These are phyloP conservation scores for Rhodophaea formosa DNA, from an alignment of 2,888 invertebrate genomes.

Conservation along the genomic window DNA sequence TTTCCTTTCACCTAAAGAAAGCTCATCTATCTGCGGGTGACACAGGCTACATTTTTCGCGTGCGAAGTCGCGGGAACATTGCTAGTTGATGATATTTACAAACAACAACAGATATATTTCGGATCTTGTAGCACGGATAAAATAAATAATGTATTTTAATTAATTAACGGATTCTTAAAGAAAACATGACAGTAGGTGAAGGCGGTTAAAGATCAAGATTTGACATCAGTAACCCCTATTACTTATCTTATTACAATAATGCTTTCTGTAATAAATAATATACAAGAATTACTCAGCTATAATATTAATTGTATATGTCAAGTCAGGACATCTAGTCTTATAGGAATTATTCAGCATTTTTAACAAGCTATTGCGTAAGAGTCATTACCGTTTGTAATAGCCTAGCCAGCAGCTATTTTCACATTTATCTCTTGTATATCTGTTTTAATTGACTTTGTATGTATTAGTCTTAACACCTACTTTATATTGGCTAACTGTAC, in stretches of 20 bases:
- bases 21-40: too few relatives aligned
- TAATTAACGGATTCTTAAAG: too few relatives aligned
- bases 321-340: not conserved
- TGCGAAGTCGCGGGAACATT: too few relatives aligned
- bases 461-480: slow-evolving; percentile 7
- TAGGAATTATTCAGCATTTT: not conserved
- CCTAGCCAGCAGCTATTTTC: slow-evolving; percentile 8
- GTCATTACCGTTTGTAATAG: not conserved
- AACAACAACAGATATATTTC: too few relatives aligned
- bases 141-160: too few relatives aligned
- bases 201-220: not conserved
- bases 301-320: not conserved
- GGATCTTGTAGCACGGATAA: too few relatives aligned
- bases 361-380: not conserved
- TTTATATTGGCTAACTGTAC: not conserved
- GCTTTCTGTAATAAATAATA: not conserved
- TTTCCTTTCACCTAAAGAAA: too few relatives aligned
- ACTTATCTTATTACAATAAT: not conserved
- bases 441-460: slow-evolving; percentile 2
- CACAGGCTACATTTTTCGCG: too few relatives aligned
- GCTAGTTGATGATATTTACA: too few relatives aligned
- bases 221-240: not conserved
- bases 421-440: slow-evolving; percentile 1
- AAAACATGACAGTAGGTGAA: not conserved
- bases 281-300: not conserved